These are phyloP conservation scores for Sebastes ruberrimus DNA, from an alignment of 2,797 vertebrate genomes.

Conservation along the genomic window DNA sequence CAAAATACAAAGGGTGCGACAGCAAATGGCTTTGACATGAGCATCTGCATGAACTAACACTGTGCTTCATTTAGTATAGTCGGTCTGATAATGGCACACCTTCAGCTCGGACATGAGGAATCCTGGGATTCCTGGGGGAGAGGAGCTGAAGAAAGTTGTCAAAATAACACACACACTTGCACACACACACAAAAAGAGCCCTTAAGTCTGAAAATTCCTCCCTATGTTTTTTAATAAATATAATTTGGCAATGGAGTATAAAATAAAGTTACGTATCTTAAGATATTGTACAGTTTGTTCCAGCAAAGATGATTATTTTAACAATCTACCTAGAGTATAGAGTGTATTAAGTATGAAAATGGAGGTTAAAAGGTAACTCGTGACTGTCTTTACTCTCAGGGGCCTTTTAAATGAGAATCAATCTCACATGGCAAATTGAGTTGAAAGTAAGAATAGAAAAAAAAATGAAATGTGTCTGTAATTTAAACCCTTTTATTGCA, in stretches of 20 bases:
- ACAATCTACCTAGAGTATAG: background rate
- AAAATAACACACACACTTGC: background rate
- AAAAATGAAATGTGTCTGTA: constrained; percentile 37
- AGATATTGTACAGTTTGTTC: background rate
- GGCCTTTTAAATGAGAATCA: constrained; percentile 51
- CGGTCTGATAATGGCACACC: background rate
- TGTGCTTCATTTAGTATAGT: background rate
- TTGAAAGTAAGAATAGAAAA: constrained; percentile 4
- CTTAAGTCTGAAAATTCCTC: background rate
- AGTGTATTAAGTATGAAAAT: constrained; percentile 1
- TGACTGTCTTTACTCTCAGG: constrained; percentile 19
- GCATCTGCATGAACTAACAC: background rate
- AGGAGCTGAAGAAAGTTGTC: background rate
- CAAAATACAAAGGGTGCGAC: background rate
- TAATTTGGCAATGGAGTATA: background rate
- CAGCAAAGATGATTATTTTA: background rate
- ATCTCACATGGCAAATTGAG: constrained; percentile 39
- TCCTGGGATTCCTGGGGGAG: background rate
- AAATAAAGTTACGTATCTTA: background rate
- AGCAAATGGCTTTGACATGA: background rate
- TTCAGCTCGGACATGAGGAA: background rate
- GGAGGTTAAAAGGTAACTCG: constrained; percentile 21
- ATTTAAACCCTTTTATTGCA: constrained; percentile 61
- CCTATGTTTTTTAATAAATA: background rate
- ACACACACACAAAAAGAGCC: background rate